A percentile compares a stretch with the other conserved stretches of the same genome.
Conservation (phyloP, 2,113 vertebrate species). For the Sterrhoptilus dennistouni region DNA sequence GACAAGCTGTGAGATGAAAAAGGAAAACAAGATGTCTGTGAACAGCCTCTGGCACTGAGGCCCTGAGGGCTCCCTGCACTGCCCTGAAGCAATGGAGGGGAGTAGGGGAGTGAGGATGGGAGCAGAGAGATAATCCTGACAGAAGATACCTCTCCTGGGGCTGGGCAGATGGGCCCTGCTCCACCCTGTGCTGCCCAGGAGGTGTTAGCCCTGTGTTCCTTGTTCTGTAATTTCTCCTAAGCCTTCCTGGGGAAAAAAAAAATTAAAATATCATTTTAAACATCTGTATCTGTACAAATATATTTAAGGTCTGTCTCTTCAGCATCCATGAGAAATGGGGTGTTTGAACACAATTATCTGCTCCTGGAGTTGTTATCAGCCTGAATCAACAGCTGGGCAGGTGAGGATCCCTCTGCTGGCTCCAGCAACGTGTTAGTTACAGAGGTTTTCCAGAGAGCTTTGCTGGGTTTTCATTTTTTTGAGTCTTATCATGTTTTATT, state of each 20-base stretch:
- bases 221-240: fast-evolving
- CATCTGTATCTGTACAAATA: not conserved
- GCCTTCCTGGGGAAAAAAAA: not conserved
- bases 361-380: not conserved
- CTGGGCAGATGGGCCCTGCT: not conserved
- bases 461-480: not conserved
- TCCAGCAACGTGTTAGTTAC: not conserved
- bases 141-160: not conserved
- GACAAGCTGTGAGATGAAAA: not conserved
- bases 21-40: not conserved
- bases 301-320: not conserved
- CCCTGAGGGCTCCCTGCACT: not conserved
- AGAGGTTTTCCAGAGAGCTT: not conserved
- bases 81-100: not conserved
- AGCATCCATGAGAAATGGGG: not conserved
- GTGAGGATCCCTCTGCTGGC: not conserved
- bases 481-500: not conserved
- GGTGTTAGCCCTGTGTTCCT: not conserved
- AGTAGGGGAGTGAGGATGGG: not conserved
- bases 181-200: not conserved
- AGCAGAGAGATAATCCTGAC: not conserved
- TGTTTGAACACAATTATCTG: not conserved
- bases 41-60: not conserved
- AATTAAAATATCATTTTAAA: not conserved
- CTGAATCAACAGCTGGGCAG: not conserved